Evolutionary conservation across 1,140 invertebrate species (phyloP).

Genomic region (Megalopta genalis): DNA sequence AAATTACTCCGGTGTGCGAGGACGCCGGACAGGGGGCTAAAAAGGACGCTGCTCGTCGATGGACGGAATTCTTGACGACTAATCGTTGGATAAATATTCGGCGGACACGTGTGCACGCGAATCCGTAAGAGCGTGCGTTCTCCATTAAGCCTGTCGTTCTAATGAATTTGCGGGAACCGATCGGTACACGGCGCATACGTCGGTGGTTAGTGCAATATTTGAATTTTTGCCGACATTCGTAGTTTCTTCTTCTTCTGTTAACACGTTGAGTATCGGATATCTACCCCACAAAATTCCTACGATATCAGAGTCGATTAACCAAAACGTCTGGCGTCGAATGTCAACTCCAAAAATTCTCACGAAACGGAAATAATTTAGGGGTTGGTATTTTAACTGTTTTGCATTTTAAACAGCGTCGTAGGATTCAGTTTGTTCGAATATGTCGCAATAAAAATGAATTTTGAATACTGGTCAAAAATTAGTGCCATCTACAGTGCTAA

Average conservation of each 20-base stretch:
- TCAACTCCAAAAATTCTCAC: no score
- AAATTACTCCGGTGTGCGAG: background rate
- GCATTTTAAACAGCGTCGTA: no score
- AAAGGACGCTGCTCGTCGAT: slow-evolving; percentile 10
- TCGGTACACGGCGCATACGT: background rate
- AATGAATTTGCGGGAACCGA: slow-evolving; percentile 38
- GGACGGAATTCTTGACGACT: slow-evolving; percentile 39
- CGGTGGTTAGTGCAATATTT: background rate
- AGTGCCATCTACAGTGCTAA: no score
- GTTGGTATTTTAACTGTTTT: no score
- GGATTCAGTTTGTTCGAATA: no score
- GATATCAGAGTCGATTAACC: no score
- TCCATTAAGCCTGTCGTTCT: slow-evolving; percentile 53
- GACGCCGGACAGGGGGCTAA: background rate
- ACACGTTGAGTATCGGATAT: no score
- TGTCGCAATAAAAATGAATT: no score
- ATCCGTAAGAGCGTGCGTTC: slow-evolving; percentile 38
- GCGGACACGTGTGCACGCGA: slow-evolving; percentile 36
- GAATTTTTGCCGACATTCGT: background rate
- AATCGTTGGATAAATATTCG: slow-evolving; percentile 56
- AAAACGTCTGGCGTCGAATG: no score
- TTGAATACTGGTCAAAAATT: no score
- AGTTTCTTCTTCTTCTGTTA: background rate
- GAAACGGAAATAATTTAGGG: no score
- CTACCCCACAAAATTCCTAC: no score